Conservation (phyloP, 2,797 vertebrate genomes). For the Sebastiscus tertius region DNA sequence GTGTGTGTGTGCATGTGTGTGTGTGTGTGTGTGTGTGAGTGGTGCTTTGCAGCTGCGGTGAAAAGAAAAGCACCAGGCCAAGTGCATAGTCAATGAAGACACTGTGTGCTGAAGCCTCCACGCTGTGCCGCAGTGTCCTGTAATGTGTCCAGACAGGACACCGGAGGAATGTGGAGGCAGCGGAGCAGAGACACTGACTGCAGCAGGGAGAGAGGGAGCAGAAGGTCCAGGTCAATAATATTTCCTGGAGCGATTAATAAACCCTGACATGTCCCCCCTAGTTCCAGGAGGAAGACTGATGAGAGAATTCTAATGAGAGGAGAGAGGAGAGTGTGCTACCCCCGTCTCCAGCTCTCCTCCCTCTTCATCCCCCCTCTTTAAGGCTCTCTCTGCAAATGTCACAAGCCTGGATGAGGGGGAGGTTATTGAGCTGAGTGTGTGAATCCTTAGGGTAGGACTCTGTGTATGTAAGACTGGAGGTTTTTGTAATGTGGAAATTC, state of each 20-base stretch:
- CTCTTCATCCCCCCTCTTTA: conserved; percentile 28
- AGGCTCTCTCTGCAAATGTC: conserved; percentile 66
- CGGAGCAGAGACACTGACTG: conserved; percentile 58
- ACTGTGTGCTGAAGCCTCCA: conserved; percentile 65
- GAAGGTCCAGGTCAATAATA: conserved; percentile 79
- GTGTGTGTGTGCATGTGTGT: conserved; percentile 22
- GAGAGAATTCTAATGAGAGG: conserved; percentile 77
- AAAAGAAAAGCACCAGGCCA: conserved; percentile 51
- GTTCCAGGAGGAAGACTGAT: conserved; percentile 66
- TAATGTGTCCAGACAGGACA: conserved; percentile 69
- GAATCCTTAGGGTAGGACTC: conserved; percentile 32
- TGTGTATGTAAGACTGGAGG: neutral
- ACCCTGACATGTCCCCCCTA: conserved; percentile 62
- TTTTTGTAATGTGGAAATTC: conserved; percentile 48
- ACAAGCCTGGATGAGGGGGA: conserved; percentile 41
- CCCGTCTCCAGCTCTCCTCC: conserved; percentile 6
- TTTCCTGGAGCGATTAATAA: conserved; percentile 81
- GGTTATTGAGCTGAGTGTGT: conserved; percentile 41
- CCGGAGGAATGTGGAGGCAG: conserved; percentile 70
- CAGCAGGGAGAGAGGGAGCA: conserved; percentile 60
- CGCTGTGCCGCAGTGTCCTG: conserved; percentile 75
- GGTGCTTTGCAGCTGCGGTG: conserved; percentile 69
- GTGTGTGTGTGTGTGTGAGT: conserved; percentile 30
- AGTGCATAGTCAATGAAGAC: conserved; percentile 74
- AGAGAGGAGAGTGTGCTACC: conserved; percentile 19